Percentiles rank a stretch among this genome's conserved stretches.
Conservation (phyloP, 2,888 invertebrate genomes). For the Beris chalybata region DNA sequence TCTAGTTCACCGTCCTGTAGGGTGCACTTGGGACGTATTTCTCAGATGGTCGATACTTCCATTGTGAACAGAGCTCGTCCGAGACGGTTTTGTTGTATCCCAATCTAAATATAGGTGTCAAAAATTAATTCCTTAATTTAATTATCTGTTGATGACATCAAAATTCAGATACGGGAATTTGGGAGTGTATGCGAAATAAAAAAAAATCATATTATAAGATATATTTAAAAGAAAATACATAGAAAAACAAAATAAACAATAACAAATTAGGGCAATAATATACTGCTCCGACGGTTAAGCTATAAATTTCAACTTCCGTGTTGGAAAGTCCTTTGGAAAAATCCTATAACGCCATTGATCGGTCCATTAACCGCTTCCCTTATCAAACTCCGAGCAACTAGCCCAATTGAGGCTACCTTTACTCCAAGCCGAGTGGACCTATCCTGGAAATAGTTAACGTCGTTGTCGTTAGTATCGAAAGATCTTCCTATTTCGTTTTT, state of each 20-base stretch:
- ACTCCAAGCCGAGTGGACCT: conserved; percentile 49
- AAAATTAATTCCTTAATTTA: neutral
- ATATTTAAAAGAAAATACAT: neutral
- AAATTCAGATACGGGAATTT: neutral
- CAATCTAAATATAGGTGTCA: conserved; percentile 55
- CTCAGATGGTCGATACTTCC: conserved; percentile 66
- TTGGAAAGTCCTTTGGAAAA: conserved; percentile 42
- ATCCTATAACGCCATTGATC: conserved; percentile 45
- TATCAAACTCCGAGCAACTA: conserved; percentile 51
- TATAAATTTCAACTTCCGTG: neutral
- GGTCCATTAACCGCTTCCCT: conserved; percentile 49
- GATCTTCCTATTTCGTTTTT: conserved; percentile 3
- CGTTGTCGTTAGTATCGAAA: conserved; percentile 3
- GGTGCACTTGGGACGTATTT: conserved; percentile 62
- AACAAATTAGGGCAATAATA: conserved; percentile 34
- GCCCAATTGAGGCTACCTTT: conserved; percentile 52
- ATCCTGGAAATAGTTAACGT: conserved; percentile 38
- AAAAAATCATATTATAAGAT: neutral
- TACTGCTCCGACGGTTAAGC: conserved; percentile 28
- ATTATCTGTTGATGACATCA: conserved; percentile 6
- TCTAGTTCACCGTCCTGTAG: neutral
- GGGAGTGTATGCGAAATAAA: neutral
- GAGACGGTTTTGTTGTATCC: conserved; percentile 64
- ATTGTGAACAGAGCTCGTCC: conserved; percentile 63
- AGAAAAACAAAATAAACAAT: conserved; percentile 11